These are phyloP conservation scores for Dyspetes luteomarginatus DNA, from an alignment of 2,888 invertebrate genomes.

Conservation along the genomic window DNA sequence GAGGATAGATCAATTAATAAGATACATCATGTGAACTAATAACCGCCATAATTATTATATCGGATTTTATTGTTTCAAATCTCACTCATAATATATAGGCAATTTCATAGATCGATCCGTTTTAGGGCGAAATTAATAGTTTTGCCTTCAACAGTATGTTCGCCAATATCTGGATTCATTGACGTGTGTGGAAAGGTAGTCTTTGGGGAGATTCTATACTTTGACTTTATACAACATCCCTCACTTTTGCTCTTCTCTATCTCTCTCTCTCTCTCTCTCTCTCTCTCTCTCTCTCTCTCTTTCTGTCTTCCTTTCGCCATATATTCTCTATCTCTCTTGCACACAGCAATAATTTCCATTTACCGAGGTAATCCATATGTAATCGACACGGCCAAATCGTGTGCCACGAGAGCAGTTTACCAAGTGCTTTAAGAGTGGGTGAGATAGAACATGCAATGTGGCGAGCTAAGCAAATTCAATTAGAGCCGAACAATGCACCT, in stretches of 20 bases:
- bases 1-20: too few species aligned
- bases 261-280: background rate
- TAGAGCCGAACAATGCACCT: constrained; percentile 74
- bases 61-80: too few species aligned
- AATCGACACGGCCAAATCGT: constrained; percentile 71
- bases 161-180: constrained; percentile 3
- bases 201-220: constrained; percentile 23
- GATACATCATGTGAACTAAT: too few species aligned
- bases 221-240: background rate
- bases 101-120: too few species aligned
- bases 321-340: constrained; percentile 13
- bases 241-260: constrained; percentile 2
- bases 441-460: constrained; percentile 66
- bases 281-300: background rate
- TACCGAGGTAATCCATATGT: constrained; percentile 72
- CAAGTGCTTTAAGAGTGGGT: constrained; percentile 69
- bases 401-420: constrained; percentile 60
- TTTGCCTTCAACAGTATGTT: background rate
- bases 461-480: constrained; percentile 77
- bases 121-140: background rate
- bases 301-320: constrained; percentile 59
- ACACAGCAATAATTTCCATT: constrained; percentile 71
- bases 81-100: background rate
- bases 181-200: background rate
- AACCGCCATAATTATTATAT: too few species aligned